phyloP scores from a whole-genome alignment of 2,113 vertebrate species.

The Gopherus evgoodei region DNA sequence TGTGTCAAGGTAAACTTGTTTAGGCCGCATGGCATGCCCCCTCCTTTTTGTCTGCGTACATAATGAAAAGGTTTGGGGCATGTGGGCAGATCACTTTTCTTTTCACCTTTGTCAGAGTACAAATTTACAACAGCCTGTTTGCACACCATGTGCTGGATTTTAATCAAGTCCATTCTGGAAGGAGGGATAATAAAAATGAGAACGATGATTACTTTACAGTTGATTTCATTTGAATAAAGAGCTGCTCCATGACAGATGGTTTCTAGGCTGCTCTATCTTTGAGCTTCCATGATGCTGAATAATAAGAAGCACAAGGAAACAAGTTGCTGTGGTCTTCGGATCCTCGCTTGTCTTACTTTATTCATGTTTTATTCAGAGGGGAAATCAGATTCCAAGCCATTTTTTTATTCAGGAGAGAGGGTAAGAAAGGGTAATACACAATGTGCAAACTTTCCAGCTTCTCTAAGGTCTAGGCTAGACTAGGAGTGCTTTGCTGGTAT shows the following conservation, averaged over 20 bases:
- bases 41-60: conserved; percentile 63
- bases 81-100: conserved; percentile 71
- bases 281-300: conserved; percentile 73
- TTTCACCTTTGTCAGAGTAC: conserved; percentile 70
- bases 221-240: conserved; percentile 76
- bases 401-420: conserved; percentile 75
- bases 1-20: conserved; percentile 71
- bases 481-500: conserved; percentile 25
- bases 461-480: conserved; percentile 43
- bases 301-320: conserved; percentile 68
- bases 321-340: conserved; percentile 56
- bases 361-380: conserved; percentile 76
- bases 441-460: conserved; percentile 63
- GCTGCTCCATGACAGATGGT: conserved; percentile 70
- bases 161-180: conserved; percentile 74
- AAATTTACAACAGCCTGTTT: conserved; percentile 78
- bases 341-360: conserved; percentile 67
- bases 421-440: conserved; percentile 58
- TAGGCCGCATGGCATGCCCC: conserved; percentile 60
- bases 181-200: conserved; percentile 75
- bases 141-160: conserved; percentile 71
- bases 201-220: conserved; percentile 76
- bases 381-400: conserved; percentile 70
- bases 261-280: conserved; percentile 72
- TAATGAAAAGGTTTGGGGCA: conserved; percentile 67